These are phyloP conservation scores for Onychomys arenicola DNA, from an alignment of 2,797 vertebrate species.

Conservation along the genomic window DNA sequence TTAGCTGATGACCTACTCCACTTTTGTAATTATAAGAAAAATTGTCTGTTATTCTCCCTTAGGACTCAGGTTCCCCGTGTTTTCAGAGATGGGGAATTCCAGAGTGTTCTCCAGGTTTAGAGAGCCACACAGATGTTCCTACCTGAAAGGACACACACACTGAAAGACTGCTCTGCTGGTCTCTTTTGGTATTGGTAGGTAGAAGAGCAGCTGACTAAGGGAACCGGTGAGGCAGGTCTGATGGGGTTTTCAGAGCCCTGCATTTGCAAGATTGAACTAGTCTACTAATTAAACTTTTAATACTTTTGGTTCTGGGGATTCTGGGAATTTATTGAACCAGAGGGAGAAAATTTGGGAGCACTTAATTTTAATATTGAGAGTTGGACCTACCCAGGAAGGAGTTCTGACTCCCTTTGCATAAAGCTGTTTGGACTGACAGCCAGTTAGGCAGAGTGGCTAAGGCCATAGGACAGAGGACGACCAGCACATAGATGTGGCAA, in stretches of 20 bases:
- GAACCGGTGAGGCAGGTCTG: neutral
- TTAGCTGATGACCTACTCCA: neutral
- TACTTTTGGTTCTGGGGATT: neutral
- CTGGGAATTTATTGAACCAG: neutral
- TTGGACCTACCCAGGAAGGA: neutral
- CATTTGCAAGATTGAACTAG: neutral
- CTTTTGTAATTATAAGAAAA: constrained; percentile 38
- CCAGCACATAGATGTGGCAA: neutral
- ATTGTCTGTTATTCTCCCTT: constrained; percentile 27
- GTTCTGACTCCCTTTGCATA: neutral
- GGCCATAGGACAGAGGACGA: neutral
- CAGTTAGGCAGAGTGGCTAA: neutral
- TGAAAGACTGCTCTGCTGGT: neutral
- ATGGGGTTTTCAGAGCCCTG: neutral
- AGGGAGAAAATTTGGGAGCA: neutral
- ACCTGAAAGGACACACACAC: neutral
- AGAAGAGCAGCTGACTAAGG: neutral
- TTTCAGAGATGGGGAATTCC: constrained; percentile 49
- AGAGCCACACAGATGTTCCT: neutral
- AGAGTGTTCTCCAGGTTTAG: constrained; percentile 7
- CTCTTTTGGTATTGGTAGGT: constrained; percentile 32
- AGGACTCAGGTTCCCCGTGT: neutral
- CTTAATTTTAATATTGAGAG: constrained; percentile 10
- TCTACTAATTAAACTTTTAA: neutral
- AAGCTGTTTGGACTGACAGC: neutral